Conservation (phyloP, 2,113 vertebrate genomes). For the Macroglossus sobrinus region DNA sequence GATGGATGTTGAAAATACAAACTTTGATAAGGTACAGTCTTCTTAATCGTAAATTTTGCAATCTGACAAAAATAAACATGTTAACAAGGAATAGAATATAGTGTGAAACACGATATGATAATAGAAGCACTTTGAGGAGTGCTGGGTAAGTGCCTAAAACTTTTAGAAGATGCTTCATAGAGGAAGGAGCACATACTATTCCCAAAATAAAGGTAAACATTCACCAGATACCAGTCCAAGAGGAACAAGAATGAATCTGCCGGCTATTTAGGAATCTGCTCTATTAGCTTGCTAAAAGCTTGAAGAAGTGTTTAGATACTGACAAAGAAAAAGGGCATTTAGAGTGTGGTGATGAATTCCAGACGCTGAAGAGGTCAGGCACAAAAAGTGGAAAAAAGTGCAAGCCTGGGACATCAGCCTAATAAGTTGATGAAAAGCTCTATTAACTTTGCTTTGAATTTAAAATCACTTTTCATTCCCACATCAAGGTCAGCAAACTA, state of each 20-base stretch:
- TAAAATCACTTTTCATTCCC: constrained; percentile 49
- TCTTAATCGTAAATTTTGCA: neutral
- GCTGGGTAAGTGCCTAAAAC: neutral
- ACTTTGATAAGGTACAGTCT: neutral
- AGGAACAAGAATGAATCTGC: neutral
- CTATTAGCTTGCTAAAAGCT: constrained; percentile 4
- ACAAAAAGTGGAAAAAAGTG: constrained; percentile 41
- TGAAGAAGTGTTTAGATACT: neutral
- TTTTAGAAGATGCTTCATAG: neutral
- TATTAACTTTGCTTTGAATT: constrained; percentile 50
- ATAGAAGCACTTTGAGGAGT: neutral
- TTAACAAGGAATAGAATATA: neutral
- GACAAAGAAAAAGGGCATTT: neutral
- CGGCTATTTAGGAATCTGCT: neutral
- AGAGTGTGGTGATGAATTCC: constrained; percentile 48
- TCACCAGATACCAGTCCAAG: neutral
- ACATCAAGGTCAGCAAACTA: constrained; percentile 55
- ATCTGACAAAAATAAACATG: neutral
- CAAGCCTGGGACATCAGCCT: constrained; percentile 42
- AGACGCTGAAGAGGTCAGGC: constrained; percentile 39
- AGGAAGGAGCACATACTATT: neutral
- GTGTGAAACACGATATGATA: neutral
- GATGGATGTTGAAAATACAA: neutral
- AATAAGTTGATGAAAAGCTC: constrained; percentile 46
- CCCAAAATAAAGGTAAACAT: neutral